These are phyloP conservation scores for Antheraea pernyi DNA, from an alignment of 1,140 invertebrate species.

Conservation along the genomic window DNA sequence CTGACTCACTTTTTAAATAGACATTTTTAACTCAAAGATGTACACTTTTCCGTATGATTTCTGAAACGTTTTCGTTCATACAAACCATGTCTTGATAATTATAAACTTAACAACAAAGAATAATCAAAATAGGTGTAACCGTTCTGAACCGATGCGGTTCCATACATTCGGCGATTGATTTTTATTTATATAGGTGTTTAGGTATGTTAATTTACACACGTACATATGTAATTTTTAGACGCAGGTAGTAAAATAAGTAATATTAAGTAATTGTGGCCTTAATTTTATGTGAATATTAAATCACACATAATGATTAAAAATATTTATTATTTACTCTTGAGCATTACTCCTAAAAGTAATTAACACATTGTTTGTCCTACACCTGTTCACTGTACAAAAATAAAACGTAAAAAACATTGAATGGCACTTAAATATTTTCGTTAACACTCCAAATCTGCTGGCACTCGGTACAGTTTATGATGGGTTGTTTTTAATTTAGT, in stretches of 20 bases:
- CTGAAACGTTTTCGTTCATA: too few species aligned
- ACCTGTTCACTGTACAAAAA: slow-evolving; percentile 55
- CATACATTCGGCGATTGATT: background rate
- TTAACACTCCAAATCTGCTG: slow-evolving; percentile 47
- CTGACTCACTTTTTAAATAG: too few species aligned
- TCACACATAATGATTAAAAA: background rate
- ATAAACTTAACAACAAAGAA: background rate
- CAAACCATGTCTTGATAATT: background rate
- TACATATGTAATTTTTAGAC: too few species aligned
- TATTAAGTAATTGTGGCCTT: background rate
- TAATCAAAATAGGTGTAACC: background rate
- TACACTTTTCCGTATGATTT: too few species aligned
- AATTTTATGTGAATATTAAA: background rate
- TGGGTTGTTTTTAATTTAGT: slow-evolving; percentile 27
- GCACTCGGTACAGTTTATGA: slow-evolving; percentile 24
- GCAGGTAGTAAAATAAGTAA: too few species aligned
- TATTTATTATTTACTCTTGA: background rate
- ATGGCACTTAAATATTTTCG: slow-evolving; percentile 44
- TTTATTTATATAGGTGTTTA: too few species aligned
- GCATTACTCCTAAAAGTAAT: background rate
- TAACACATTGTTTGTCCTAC: slow-evolving; percentile 1
- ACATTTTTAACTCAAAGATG: too few species aligned
- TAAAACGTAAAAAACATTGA: slow-evolving; percentile 40
- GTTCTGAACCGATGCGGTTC: too few species aligned
- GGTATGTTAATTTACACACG: background rate